A percentile compares a stretch with the other conserved stretches of the same genome.
Conservation (phyloP, 2,888 invertebrate genomes). For the Priocnemis perturbator region DNA sequence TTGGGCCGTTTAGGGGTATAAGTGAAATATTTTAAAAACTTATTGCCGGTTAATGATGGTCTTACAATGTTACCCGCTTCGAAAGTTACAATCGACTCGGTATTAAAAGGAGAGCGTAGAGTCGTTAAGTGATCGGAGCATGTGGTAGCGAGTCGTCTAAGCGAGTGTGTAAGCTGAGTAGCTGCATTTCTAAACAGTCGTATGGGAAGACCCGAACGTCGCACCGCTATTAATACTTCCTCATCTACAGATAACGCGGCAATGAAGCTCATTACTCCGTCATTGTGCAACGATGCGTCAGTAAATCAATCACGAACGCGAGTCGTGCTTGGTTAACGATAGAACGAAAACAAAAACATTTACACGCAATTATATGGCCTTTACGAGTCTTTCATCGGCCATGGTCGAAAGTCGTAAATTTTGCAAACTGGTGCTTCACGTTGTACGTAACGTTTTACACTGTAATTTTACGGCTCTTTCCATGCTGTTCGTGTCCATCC, state of each 20-base stretch:
- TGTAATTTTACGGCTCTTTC: constrained; percentile 67
- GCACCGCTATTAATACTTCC: too few species aligned
- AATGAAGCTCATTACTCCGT: constrained; percentile 11
- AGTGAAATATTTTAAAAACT: too few species aligned
- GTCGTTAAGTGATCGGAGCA: too few species aligned
- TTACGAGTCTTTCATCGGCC: constrained; percentile 69
- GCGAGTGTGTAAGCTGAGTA: too few species aligned
- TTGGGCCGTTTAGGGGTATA: too few species aligned
- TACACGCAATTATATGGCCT: constrained; percentile 50
- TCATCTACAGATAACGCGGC: not conserved
- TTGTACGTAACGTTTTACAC: constrained; percentile 63
- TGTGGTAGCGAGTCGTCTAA: too few species aligned
- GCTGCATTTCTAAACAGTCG: too few species aligned
- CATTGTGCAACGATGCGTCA: constrained; percentile 4
- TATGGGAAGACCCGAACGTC: too few species aligned
- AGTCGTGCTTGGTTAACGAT: constrained; percentile 14
- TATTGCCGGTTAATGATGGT: too few species aligned
- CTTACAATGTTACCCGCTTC: too few species aligned
- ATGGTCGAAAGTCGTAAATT: constrained; percentile 66
- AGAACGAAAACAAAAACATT: constrained; percentile 39
- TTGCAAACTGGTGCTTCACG: constrained; percentile 56
- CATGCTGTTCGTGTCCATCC: constrained; percentile 43
- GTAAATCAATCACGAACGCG: constrained; percentile 18
- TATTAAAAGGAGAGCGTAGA: too few species aligned
- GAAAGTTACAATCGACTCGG: too few species aligned